A percentile compares a stretch with the other conserved stretches of the same genome.
These are phyloP conservation scores for Petrocephalus sullivani DNA, from an alignment of 2,797 vertebrate species.

Conservation along the genomic window DNA sequence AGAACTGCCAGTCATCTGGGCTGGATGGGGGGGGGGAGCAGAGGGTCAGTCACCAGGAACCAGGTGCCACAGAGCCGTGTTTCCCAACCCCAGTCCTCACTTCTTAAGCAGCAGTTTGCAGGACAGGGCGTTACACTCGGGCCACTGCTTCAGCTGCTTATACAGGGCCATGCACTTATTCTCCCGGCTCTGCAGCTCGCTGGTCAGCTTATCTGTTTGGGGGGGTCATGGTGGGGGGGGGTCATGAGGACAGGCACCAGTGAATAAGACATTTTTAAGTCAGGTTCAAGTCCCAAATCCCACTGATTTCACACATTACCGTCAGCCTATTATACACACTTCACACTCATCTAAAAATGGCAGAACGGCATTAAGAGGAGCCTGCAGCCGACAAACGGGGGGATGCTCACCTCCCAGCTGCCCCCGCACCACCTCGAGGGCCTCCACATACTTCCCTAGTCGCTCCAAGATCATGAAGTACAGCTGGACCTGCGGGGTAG, in stretches of 20 bases:
- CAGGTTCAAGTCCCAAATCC: neutral
- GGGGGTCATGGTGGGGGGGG: neutral
- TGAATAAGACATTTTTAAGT: neutral
- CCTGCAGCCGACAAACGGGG: neutral
- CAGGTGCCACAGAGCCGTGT: neutral
- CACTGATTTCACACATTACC: neutral
- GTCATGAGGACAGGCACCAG: neutral
- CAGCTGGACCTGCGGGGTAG: slow-evolving; percentile 77
- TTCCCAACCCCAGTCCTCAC: slow-evolving; percentile 56
- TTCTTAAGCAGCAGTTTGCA: slow-evolving; percentile 85
- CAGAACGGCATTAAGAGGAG: neutral
- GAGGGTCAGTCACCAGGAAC: neutral
- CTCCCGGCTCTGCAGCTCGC: slow-evolving; percentile 92
- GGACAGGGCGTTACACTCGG: slow-evolving; percentile 87
- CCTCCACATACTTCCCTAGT: slow-evolving; percentile 88
- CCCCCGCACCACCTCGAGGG: slow-evolving; percentile 86
- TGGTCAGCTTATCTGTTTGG: slow-evolving; percentile 88
- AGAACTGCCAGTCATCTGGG: slow-evolving; percentile 98
- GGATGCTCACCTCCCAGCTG: slow-evolving; percentile 80
- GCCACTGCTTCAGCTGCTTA: slow-evolving; percentile 81
- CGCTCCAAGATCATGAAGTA: slow-evolving; percentile 98
- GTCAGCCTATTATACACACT: neutral
- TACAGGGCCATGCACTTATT: slow-evolving; percentile 95
- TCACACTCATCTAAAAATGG: neutral
- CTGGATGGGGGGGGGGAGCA: slow-evolving; percentile 51